Evolutionary conservation across 1,140 invertebrate genomes (phyloP), one percentile per base, ranked within the genome.

Genomic region (Tenebrio molitor): DNA sequence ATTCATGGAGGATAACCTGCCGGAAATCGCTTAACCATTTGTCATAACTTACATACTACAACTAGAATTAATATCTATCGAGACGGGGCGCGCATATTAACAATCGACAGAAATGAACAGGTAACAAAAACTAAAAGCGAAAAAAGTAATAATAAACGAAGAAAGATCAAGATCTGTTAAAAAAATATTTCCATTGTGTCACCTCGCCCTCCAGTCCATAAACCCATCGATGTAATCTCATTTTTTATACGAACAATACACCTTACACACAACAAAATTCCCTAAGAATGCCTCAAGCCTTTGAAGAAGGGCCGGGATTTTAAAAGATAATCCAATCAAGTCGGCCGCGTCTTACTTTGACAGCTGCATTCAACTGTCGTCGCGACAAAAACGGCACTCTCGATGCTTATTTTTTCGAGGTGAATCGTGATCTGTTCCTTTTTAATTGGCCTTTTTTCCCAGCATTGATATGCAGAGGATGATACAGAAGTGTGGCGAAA

Each of bases 1-100:
- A 58, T 58, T 58, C 50, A 29, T 25, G 21, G 1, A 29, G 23
- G 50, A 58, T 58, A 58, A 58, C 50, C 29, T 58, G 50, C 50
- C 50, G 50, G 50, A 58, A 58, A 58, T 58, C 50, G 50, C 50
- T 58, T 58, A 58, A 58, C 50, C 50, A 58, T 58, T 58, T 58
- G 50, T 58, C 50, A 58, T 58, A 58, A 29, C 50, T 58, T 58
- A 29, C 50, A 29, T 5, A 58, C 44, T 29, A 25, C 50, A 58
- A 58, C 21, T 14, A 15, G 50, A 58, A 58, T 58, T 58, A 58
- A 46, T 46, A 15, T 58, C 50, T 23, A 29, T 29, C 14, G 19
- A 58, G 23, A 58, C 50, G 19, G 8, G 15, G 8, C 21, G 23
- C 21, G 50, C 21, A 58, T 58, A 58, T 29, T 29, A 14, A 53